phyloP scores from a whole-genome alignment of 2,113 vertebrate genomes.

The Microcebus murinus region DNA sequence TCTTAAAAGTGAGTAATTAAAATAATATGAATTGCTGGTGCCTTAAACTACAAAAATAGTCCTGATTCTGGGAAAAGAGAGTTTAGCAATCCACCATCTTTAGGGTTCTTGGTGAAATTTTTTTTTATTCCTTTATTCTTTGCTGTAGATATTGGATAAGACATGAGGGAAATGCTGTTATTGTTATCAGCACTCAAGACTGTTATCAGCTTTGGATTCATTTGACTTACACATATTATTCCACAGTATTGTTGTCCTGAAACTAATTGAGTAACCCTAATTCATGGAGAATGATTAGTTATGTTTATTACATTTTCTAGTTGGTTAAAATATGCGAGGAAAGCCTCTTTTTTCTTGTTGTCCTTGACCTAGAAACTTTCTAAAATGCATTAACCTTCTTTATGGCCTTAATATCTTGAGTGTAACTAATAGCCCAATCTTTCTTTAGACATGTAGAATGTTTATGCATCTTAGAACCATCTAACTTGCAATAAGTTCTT shows the following conservation, averaged over 20 bases:
- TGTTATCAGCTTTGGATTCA: neutral
- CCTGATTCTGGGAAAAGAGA: neutral
- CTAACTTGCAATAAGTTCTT: neutral
- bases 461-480: neutral
- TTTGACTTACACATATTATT: neutral
- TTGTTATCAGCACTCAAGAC: neutral
- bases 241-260: neutral
- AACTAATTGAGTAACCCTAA: neutral
- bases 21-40: constrained; percentile 20
- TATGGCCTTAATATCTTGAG: neutral
- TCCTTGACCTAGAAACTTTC: neutral
- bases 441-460: neutral
- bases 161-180: neutral
- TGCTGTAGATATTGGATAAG: neutral
- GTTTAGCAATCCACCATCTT: neutral
- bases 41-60: neutral
- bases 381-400: neutral
- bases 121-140: neutral
- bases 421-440: neutral
- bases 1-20: constrained; percentile 55
- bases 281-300: neutral
- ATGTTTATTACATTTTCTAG: neutral
- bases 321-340: neutral
- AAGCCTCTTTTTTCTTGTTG: neutral
- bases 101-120: neutral